Percentiles rank a stretch among this genome's conserved stretches.
Evolutionary conservation across 2,113 vertebrate species (phyloP).

Genomic region (Alectura lathami): DNA sequence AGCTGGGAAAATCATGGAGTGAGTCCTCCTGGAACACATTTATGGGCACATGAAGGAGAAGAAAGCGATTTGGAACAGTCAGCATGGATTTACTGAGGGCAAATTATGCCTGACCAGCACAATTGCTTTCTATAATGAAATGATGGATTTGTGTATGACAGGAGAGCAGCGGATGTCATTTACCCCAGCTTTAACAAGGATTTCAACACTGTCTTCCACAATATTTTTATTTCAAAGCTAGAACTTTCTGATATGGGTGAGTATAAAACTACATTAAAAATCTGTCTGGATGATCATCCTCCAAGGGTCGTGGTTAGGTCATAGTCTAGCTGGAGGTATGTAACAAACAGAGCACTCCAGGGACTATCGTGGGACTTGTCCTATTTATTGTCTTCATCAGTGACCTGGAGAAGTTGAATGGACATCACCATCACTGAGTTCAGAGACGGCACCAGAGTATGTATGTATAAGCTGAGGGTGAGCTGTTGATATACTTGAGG

Average conservation of each 20-base stretch:
- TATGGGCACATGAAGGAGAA: constrained; percentile 26
- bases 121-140: constrained; percentile 16
- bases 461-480: background rate
- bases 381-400: background rate
- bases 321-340: background rate
- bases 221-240: background rate
- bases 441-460: background rate
- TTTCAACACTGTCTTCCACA: background rate
- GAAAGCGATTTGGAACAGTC: constrained; percentile 45
- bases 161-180: background rate
- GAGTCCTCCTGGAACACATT: constrained; percentile 40
- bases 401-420: background rate
- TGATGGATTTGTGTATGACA: constrained; percentile 8
- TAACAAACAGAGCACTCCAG: background rate
- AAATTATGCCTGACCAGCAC: constrained; percentile 40
- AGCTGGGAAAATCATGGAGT: constrained; percentile 52
- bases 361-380: background rate
- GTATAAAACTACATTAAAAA: background rate
- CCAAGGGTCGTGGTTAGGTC: background rate
- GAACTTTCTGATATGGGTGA: background rate
- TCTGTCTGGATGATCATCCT: background rate
- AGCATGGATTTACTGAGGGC: constrained; percentile 41
- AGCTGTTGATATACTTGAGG: background rate
- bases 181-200: background rate
- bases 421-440: background rate